Evolutionary conservation across 2,797 vertebrate species (phyloP).

Genomic region (Megaceryle alcyon): DNA sequence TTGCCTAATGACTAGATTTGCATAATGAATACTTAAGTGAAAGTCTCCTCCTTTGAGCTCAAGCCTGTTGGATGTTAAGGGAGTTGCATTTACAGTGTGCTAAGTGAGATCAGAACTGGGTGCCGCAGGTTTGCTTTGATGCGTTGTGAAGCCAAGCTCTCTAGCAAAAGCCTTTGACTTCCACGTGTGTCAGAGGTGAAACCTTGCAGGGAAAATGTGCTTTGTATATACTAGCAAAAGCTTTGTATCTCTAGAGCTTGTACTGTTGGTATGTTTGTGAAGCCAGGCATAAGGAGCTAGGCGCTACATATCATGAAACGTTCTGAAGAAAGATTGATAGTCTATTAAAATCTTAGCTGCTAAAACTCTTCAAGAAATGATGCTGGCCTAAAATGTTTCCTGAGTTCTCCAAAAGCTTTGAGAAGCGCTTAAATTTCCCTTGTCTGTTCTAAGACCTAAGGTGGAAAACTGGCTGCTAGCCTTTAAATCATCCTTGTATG

Average conservation of each 20-base stretch:
- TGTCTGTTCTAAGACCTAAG: not conserved
- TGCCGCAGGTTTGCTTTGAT: not conserved
- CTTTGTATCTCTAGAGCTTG: not conserved
- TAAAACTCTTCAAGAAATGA: not conserved
- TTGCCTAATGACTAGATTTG: slow-evolving; percentile 9
- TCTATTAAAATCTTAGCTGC: not conserved
- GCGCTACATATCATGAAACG: not conserved
- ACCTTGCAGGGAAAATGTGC: not conserved
- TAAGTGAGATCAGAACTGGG: not conserved
- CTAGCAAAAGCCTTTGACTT: not conserved
- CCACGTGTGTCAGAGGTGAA: not conserved
- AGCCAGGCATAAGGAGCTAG: not conserved
- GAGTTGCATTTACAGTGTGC: not conserved
- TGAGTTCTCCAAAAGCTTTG: not conserved
- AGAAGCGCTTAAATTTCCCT: not conserved
- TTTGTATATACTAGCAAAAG: not conserved
- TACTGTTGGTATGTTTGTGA: not conserved
- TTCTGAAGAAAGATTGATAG: not conserved
- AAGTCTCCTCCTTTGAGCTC: not conserved
- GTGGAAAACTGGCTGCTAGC: not conserved
- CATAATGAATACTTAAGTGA: not conserved
- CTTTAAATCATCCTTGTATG: not conserved
- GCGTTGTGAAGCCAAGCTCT: not conserved
- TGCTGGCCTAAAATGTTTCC: not conserved
- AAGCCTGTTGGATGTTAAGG: not conserved